Evolutionary conservation across 2,888 invertebrate genomes (phyloP).

Genomic region (Phrixothrix hirtus): DNA sequence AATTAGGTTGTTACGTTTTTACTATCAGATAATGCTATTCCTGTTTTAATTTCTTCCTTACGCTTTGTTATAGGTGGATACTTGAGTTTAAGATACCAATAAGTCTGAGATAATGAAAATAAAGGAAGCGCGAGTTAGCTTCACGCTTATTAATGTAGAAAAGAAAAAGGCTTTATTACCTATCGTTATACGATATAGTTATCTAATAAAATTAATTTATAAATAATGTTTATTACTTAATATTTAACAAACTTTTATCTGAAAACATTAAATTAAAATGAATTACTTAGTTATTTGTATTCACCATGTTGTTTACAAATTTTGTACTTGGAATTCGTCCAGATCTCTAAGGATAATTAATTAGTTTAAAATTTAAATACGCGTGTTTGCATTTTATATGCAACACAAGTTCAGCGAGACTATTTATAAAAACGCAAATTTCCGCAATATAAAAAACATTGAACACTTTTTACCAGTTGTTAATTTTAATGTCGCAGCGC

Average conservation of each 20-base stretch:
- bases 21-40: conserved; percentile 34
- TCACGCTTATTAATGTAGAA: no score
- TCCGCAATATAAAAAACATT: background rate
- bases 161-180: no score
- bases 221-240: no score
- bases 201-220: no score
- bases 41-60: conserved; percentile 28
- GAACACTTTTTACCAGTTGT: background rate
- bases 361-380: conserved; percentile 19
- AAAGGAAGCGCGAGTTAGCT: no score
- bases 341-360: conserved; percentile 17
- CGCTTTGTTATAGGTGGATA: conserved; percentile 14
- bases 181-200: no score
- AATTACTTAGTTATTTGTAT: conserved; percentile 17
- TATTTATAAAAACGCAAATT: conserved; percentile 6
- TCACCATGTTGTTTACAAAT: conserved; percentile 18
- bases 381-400: conserved; percentile 10
- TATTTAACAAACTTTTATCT: no score
- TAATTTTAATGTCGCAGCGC: conserved; percentile 7
- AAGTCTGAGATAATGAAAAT: conserved; percentile 31
- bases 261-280: conserved; percentile 10
- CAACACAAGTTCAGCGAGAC: conserved; percentile 3
- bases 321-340: conserved; percentile 19
- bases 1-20: conserved; percentile 32
- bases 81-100: conserved; percentile 25